Conservation (phyloP, 2,888 invertebrate species). For the Leptopilina drosophilae region DNA sequence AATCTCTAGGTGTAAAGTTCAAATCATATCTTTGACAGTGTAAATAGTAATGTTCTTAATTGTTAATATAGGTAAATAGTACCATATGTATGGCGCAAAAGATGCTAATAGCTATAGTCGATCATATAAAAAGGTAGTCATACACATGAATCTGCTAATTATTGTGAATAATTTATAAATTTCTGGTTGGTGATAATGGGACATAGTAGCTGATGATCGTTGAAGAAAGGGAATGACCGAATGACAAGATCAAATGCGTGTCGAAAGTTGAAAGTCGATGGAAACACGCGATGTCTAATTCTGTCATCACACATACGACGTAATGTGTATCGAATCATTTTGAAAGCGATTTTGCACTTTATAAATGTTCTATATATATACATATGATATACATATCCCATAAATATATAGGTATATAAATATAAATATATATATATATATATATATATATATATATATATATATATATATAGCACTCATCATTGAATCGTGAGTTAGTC, state of each 20-base stretch:
- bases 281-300: constrained; percentile 34
- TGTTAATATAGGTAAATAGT: no score
- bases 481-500: constrained; percentile 14
- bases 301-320: constrained; percentile 22
- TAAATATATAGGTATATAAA: no score
- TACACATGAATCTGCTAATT: not conserved
- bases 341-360: constrained; percentile 17
- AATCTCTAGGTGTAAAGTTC: no score
- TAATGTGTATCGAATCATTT: constrained; percentile 27
- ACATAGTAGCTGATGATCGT: not conserved
- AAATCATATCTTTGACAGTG: no score
- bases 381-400: not conserved
- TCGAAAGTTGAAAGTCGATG: constrained; percentile 26
- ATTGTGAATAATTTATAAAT: not conserved
- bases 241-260: constrained; percentile 27
- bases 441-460: not conserved
- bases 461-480: not conserved
- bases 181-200: not conserved
- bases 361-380: not conserved
- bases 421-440: not conserved
- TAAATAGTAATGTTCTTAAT: no score
- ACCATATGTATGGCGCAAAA: no score
- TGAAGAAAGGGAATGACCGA: constrained; percentile 10
- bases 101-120: no score
- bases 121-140: not conserved